Percentiles rank a stretch among this genome's conserved stretches.
Conservation (phyloP, 1,140 invertebrate genomes). For the Ceratina calcarata region DNA sequence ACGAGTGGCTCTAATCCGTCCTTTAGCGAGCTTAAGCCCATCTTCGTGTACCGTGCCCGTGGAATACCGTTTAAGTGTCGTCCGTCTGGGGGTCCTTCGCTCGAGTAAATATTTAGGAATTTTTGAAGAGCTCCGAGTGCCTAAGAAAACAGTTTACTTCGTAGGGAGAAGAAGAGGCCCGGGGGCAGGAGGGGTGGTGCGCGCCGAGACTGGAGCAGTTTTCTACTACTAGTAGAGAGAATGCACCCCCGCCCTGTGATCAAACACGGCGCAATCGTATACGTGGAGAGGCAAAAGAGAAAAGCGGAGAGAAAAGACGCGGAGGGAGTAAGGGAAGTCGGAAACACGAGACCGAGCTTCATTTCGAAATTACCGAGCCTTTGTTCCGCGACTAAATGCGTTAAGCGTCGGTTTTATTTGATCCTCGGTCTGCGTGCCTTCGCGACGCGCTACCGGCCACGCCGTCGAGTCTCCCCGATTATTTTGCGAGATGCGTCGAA, state of each 20-base stretch:
- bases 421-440: not conserved
- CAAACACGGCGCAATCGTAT: constrained; percentile 33
- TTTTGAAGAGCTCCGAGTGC: constrained; percentile 74
- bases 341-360: constrained; percentile 34
- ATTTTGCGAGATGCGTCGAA: not conserved
- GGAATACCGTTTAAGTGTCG: constrained; percentile 68
- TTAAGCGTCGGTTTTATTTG: constrained; percentile 35
- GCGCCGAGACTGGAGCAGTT: constrained; percentile 24
- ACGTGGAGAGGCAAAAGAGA: not conserved
- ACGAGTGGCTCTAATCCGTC: constrained; percentile 73
- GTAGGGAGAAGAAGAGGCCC: constrained; percentile 38
- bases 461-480: not conserved
- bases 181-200: constrained; percentile 9
- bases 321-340: not conserved
- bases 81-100: constrained; percentile 68
- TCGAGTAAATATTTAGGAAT: constrained; percentile 78
- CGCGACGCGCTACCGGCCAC: not conserved
- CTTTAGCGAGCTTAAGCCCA: constrained; percentile 68
- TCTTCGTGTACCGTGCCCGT: constrained; percentile 59
- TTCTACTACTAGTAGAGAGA: constrained; percentile 27
- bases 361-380: constrained; percentile 43
- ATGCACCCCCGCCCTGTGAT: not conserved
- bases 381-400: constrained; percentile 31
- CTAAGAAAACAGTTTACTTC: constrained; percentile 77
- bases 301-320: not conserved